These are phyloP conservation scores for Lepidonotus clava DNA, from an alignment of 2,888 invertebrate species.

Conservation along the genomic window DNA sequence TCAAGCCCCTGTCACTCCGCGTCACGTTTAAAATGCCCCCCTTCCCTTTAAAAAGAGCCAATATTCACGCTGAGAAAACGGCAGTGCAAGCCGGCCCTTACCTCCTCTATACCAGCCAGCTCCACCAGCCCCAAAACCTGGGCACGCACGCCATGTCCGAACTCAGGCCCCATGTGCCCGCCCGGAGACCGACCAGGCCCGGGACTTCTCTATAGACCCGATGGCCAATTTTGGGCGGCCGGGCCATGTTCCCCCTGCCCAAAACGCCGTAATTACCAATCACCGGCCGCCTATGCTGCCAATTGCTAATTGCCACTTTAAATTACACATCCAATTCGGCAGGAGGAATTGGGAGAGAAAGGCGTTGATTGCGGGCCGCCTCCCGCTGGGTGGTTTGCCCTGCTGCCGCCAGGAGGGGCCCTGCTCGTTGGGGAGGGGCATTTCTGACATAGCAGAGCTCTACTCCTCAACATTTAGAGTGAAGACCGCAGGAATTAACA, in stretches of 20 bases:
- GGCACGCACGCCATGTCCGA: neutral
- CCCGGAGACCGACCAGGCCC: neutral
- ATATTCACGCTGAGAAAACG: neutral
- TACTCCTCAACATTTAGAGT: too few species aligned
- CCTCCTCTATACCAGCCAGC: neutral
- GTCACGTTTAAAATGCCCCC: neutral
- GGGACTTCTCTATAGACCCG: constrained; percentile 31
- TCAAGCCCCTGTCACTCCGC: neutral
- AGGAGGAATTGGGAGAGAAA: constrained; percentile 45
- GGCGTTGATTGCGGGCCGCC: constrained; percentile 27
- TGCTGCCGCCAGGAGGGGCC: neutral
- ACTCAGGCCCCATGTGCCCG: neutral
- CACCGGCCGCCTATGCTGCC: constrained; percentile 38
- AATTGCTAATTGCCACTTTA: constrained; percentile 57
- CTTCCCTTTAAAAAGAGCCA: neutral
- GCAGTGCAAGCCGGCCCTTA: neutral
- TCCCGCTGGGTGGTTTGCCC: too few species aligned
- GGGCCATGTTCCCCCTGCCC: neutral
- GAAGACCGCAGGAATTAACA: too few species aligned
- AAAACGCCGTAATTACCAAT: constrained; percentile 52
- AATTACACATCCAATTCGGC: constrained; percentile 55
- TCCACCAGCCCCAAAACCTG: neutral
- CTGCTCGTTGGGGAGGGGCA: neutral
- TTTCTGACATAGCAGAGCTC: constrained; percentile 48
- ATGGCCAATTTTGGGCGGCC: constrained; percentile 41